Evolutionary conservation across 2,888 invertebrate genomes (phyloP).

Genomic region (Drosophila paramelanica): DNA sequence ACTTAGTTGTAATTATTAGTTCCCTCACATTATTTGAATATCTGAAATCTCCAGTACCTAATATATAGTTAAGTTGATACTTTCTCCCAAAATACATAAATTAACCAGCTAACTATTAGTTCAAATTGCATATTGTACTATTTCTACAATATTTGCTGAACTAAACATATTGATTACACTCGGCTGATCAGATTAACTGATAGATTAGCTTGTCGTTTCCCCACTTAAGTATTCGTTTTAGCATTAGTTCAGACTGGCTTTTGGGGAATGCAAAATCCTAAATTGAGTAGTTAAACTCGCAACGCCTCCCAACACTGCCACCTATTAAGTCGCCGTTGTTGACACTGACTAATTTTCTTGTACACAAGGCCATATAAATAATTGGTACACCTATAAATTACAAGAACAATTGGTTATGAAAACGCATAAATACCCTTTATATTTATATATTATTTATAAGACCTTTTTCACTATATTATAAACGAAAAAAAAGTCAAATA

Average conservation of each 20-base stretch:
- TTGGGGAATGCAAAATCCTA: conserved; percentile 2
- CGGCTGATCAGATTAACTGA: conserved; percentile 36
- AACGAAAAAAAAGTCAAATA: no score
- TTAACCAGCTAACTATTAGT: conserved; percentile 18
- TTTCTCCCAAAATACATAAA: background rate
- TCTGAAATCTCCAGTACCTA: no score
- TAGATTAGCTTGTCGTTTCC: conserved; percentile 28
- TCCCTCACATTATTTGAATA: no score
- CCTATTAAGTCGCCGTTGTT: conserved; percentile 15
- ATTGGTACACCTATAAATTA: conserved; percentile 4
- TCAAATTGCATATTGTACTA: conserved; percentile 17
- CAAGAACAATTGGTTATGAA: background rate
- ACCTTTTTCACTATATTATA: no score
- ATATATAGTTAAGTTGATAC: no score
- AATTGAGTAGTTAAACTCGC: conserved; percentile 31
- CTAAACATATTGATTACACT: conserved; percentile 31
- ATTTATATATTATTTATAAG: no score
- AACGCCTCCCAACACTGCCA: conserved; percentile 8
- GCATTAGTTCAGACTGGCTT: conserved; percentile 3
- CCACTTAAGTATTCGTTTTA: conserved; percentile 5
- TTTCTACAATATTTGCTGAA: background rate
- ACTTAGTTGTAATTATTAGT: no score
- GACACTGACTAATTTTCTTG: conserved; percentile 26
- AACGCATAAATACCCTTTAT: background rate
- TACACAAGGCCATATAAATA: conserved; percentile 16